Base-by-base conservation (phyloP, 2,888 invertebrate species). In the Xestia ashworthii region DNA sequence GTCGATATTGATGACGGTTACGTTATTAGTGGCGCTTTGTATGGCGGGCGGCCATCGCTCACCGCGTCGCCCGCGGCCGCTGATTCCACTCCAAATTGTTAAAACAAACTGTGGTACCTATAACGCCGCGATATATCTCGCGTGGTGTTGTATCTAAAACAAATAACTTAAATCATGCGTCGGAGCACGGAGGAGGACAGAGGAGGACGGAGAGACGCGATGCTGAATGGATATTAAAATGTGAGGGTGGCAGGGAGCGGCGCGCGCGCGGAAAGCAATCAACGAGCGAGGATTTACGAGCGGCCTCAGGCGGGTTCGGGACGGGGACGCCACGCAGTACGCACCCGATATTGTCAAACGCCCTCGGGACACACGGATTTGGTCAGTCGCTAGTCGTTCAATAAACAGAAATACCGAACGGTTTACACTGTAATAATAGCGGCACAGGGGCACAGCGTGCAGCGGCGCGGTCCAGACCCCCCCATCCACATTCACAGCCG, bases 141-240 rank as follows among this genome's bases (percentile, higher is more conserved):
- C 86, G 88, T 91, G 92, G 89, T 90, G 90, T 92, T 92, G 93
- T 89, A 92, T 93, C 93, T 93, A 93, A 95, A 95, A 94, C 94
- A 93, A 95, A 95, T 94, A 95, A 93, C 89, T 93, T 95, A 94
- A 94, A 95, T 95, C 93, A 94, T 93, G 92, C 92, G 38, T 44
- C 53, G 64, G 76, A 70, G 55, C 70, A 82, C 38, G 66, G 78
- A 74, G 78, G 82, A 83, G 83, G 83, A 76, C 65, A 50, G 80
- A 58, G 79, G 82, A 69, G 55, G 82, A 85, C 32, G 48, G 73
- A 65, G 76, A 75, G 82, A 89, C 92, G 91, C 91, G 90, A 90
- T 90, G 76, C 90, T 93, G 92, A 92, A 91, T 93, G 91, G 91
- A 89, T 91, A 93, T 92, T 93, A 91, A 91, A 92, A 90, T 90